phyloP scores from a whole-genome alignment of 2,888 invertebrate genomes.

The Drosophila neotestacea region DNA sequence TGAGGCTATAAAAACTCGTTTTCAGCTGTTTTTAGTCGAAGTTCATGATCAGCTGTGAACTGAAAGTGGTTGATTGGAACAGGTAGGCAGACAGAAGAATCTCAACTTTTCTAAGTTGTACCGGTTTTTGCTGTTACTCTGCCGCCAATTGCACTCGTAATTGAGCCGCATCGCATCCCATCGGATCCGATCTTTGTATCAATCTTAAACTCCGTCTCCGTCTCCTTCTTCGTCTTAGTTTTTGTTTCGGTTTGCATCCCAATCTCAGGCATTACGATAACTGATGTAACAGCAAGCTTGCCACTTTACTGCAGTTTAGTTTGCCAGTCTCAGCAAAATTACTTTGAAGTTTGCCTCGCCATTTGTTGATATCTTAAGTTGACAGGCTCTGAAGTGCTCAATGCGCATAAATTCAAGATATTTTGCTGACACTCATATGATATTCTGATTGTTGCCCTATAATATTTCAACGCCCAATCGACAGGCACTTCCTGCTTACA shows the following conservation, averaged over 20 bases:
- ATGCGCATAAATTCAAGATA: conserved; percentile 46
- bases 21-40: conserved; percentile 73
- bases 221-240: conserved; percentile 1
- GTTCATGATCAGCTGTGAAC: conserved; percentile 81
- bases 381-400: conserved; percentile 53
- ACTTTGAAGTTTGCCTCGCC: conserved; percentile 61
- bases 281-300: conserved; percentile 68
- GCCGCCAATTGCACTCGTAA: conserved; percentile 71
- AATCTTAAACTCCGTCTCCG: conserved; percentile 37
- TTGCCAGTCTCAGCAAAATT: conserved; percentile 40
- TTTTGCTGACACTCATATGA: conserved; percentile 5
- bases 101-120: conserved; percentile 37
- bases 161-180: conserved; percentile 61
- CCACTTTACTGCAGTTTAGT: conserved; percentile 32
- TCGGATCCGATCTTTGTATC: conserved; percentile 56
- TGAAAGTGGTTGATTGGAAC: conserved; percentile 78
- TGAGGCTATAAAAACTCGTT: conserved; percentile 74
- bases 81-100: conserved; percentile 35
- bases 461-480: conserved; percentile 75
- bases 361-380: conserved; percentile 59
- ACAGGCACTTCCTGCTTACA: conserved; percentile 70
- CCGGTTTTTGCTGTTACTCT: conserved; percentile 80
- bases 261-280: conserved; percentile 49
- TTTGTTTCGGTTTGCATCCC: conserved; percentile 14
- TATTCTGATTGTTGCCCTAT: conserved; percentile 51